phyloP scores from a whole-genome alignment of 2,113 vertebrate species.

The Atlantisia rogersi region DNA sequence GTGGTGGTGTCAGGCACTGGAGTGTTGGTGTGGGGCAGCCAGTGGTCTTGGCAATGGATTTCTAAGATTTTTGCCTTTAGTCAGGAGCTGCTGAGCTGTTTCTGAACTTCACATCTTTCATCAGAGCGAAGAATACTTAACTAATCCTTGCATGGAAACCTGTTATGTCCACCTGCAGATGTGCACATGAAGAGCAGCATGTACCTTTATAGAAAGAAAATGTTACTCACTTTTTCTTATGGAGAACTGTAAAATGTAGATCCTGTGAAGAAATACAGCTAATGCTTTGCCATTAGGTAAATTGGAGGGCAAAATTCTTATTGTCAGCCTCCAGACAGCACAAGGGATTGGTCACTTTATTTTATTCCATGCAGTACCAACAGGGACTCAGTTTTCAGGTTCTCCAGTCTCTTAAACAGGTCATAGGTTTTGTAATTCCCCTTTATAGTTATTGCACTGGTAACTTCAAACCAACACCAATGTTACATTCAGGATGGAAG shows the following conservation, averaged over 20 bases:
- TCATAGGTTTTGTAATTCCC: not conserved
- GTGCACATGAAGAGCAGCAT: not conserved
- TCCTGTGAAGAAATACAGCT: not conserved
- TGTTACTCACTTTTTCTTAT: rapidly evolving
- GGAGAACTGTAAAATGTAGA: not conserved
- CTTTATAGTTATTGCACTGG: not conserved
- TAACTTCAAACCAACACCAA: not conserved
- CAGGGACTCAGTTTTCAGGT: not conserved
- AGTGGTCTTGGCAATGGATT: not conserved
- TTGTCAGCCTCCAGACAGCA: not conserved
- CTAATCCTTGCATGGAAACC: not conserved
- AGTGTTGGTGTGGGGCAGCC: not conserved
- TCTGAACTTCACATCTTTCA: not conserved
- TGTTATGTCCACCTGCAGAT: rapidly evolving
- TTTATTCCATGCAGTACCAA: rapidly evolving
- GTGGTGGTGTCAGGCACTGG: not conserved
- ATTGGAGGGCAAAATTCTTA: not conserved
- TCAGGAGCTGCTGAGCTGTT: not conserved
- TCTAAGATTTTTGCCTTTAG: not conserved
- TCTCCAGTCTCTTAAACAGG: not conserved
- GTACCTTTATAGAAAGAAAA: not conserved
- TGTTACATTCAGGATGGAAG: not conserved
- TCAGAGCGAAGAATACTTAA: not conserved
- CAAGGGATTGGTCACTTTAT: not conserved
- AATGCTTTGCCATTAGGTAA: not conserved